Conservation (phyloP, 2,888 invertebrate genomes). For the Brachypterus glaber region DNA sequence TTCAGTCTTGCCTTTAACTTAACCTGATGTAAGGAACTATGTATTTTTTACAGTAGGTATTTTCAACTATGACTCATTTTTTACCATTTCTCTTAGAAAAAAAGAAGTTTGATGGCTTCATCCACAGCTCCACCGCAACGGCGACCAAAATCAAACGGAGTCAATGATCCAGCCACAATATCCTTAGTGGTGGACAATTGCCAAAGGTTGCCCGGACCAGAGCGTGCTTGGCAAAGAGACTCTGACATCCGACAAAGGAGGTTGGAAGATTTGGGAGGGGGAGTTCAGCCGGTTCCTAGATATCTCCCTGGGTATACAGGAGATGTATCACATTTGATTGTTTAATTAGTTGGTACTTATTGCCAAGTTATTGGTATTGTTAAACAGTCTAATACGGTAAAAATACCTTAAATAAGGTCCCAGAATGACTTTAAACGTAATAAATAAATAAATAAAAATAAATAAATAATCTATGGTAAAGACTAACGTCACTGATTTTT, state of each 20-base stretch:
- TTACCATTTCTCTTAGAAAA: constrained; percentile 77
- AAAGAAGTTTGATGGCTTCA: constrained; percentile 74
- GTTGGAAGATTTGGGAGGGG: constrained; percentile 46
- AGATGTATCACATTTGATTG: constrained; percentile 72
- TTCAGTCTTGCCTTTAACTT: no score
- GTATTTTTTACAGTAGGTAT: no score
- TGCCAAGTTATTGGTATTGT: no score
- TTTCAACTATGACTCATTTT: no score
- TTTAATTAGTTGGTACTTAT: no score
- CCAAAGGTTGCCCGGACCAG: constrained; percentile 42
- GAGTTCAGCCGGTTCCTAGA: constrained; percentile 54
- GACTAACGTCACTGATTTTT: no score
- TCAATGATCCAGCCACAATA: constrained; percentile 70
- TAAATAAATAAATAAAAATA: no score
- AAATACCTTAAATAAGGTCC: no score
- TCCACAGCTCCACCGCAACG: constrained; percentile 70
- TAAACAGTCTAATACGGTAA: no score
- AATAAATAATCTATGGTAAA: no score
- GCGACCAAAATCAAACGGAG: constrained; percentile 68
- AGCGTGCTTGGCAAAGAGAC: constrained; percentile 58
- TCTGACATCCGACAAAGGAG: constrained; percentile 55
- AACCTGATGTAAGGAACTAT: no score
- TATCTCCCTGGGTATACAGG: constrained; percentile 68
- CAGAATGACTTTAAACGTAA: no score
- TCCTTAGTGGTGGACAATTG: constrained; percentile 67